Evolutionary conservation across 2,113 vertebrate genomes (phyloP).

Genomic region (Lepisosteus oculatus): DNA sequence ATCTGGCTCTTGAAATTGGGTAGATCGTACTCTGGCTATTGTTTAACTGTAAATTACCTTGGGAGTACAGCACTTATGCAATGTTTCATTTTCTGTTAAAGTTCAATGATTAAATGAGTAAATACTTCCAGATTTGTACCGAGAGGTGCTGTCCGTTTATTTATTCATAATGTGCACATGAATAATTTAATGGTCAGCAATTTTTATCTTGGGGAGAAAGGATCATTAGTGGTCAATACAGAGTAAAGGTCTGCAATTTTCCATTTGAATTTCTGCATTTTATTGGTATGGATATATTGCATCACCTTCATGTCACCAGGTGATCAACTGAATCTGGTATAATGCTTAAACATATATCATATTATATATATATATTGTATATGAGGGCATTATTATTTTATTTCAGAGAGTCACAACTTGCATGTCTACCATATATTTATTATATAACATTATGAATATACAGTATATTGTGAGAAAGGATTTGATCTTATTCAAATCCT

Average conservation of each 20-base stretch:
- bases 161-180: slow-evolving; percentile 61
- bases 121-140: slow-evolving; percentile 61
- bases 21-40: slow-evolving; percentile 48
- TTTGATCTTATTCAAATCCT: too few relatives aligned
- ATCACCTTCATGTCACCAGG: too few relatives aligned
- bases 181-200: slow-evolving; percentile 67
- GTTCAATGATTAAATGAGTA: slow-evolving; percentile 61
- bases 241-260: slow-evolving; percentile 46
- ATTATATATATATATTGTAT: too few relatives aligned
- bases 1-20: slow-evolving; percentile 43
- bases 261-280: slow-evolving; percentile 34
- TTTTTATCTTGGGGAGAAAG: slow-evolving; percentile 43
- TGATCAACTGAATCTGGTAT: too few relatives aligned
- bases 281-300: too few relatives aligned
- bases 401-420: too few relatives aligned
- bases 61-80: slow-evolving; percentile 48
- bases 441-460: too few relatives aligned
- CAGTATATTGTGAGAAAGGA: too few relatives aligned
- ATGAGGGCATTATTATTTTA: too few relatives aligned
- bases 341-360: too few relatives aligned
- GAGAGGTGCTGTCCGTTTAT: slow-evolving; percentile 56
- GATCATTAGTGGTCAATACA: slow-evolving; percentile 50
- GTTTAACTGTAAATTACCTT: slow-evolving; percentile 51
- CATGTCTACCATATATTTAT: too few relatives aligned
- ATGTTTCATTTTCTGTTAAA: slow-evolving; percentile 62